Evolutionary conservation across 2,888 invertebrate genomes (phyloP), one percentile per base, ranked within the genome.

Genomic region (Meganola albula): DNA sequence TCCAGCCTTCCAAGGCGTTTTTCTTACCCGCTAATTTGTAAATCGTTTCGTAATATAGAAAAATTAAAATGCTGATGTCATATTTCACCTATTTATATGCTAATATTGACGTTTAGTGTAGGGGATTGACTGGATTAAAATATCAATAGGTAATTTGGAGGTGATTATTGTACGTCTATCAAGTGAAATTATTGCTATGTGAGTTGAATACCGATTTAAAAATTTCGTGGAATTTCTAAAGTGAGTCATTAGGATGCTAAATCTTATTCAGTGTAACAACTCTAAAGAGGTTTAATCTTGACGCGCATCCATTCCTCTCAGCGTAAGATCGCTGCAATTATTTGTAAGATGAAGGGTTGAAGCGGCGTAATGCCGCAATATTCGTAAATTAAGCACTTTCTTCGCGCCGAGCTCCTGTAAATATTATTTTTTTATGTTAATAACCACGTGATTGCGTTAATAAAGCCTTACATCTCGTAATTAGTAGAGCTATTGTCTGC

Each of bases 391-490:
- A 83, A 80, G 79, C 73, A 72, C 74, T 63, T 69, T 62, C 58
- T 46, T 59, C 63, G 57, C 62, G 67, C 58, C 63, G 44, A 68
- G 63, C 70, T 61, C 65, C 67, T 61, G 82, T 82, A 83, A 83
- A 84, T 83, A 85, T 83, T 83, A 83, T 84, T 85, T 85, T 85
- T 85, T 85, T 84, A 84, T 85, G 84, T 83, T 84, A 84, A 84
- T 84, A 69, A 76, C 75, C 69, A 57, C 67, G 74, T 75, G 77
- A 83, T 83, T 79, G 82, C 77, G 82, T 79, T 84, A 82, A 84
- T 85, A 83, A 84, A 84, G 79, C 76, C 78, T 78, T 80, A 82
- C 80, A 80, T 80, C 75, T 74, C 68, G 75, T 83, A 84, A 84
- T 84, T 84, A 82, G 76, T 53, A 56, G 58, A 46, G 52, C 68